Base-by-base conservation (phyloP, 2,797 vertebrate species). In the Coluber constrictor region DNA sequence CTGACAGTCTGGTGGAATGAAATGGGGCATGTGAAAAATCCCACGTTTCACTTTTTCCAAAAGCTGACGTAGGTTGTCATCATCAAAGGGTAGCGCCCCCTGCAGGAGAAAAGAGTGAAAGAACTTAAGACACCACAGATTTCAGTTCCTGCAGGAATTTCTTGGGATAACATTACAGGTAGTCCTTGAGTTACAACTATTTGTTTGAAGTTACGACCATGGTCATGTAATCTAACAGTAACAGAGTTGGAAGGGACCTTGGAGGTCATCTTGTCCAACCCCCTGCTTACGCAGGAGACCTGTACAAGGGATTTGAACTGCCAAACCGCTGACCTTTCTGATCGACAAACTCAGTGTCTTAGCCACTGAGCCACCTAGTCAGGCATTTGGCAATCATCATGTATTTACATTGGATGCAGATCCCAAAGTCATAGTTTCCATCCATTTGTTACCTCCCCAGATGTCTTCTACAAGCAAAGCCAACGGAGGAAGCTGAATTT, bases 1-100 rank as follows among this genome's bases (percentile, higher is more conserved):
- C 97, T 99, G 98, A 97, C 98, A 99, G 97, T 99, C 98, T 0
- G 98, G 98, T 0, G 98, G 98, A 93, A 99, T 99, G 97, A 99
- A 99, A 97, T 99, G 98, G 6, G 98, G 98, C 98, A 99, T 99
- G 96, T 99, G 98, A 97, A 99, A 99, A 94, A 99, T 98, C 1
- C 98, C 98, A 0, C 98, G 98, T 96, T 99, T 99, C 97, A 99
- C 98, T 97, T 99, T 99, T 97, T 99, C 98, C 97, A 99, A 97
- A 94, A 99, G 98, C 97, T 99, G 98, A 18, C 98, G 98, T 90
- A 99, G 97, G 97, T 99, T 99, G 97, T 99, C 98, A 3, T 99
- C 98, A 89, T 99, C 98, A 91, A 99, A 99, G 60, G 98, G 98
- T 95, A 99, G 97, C 12, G 98, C 98, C 29, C 98, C 98, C 98